Conservation (phyloP, 2,113 vertebrate species). For the Zapus hudsonius region DNA sequence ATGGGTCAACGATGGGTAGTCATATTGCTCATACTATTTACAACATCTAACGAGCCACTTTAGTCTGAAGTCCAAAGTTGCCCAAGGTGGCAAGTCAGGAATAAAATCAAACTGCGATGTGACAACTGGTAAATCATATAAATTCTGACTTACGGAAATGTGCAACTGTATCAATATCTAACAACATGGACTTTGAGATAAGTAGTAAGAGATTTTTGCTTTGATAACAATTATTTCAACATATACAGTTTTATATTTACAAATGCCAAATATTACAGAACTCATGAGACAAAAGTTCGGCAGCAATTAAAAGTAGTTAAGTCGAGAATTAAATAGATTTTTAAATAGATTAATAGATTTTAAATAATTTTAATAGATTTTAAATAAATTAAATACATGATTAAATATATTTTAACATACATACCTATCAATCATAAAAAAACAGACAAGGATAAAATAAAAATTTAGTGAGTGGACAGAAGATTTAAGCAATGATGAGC, state of each 20-base stretch:
- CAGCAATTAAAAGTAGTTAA: neutral
- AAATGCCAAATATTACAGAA: constrained; percentile 7
- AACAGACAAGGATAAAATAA: neutral
- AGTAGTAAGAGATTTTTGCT: neutral
- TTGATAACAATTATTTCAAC: neutral
- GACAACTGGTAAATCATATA: neutral
- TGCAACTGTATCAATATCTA: neutral
- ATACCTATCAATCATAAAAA: constrained; percentile 16
- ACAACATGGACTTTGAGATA: neutral
- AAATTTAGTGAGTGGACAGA: neutral
- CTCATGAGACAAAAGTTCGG: constrained; percentile 1
- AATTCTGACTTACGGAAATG: neutral
- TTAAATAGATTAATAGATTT: too few relatives aligned
- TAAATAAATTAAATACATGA: too few relatives aligned
- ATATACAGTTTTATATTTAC: neutral
- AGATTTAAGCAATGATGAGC: neutral
- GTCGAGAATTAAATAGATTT: too few relatives aligned
- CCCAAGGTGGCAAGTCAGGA: neutral
- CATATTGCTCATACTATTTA: neutral
- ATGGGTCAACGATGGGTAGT: neutral
- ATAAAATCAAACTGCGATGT: constrained; percentile 40
- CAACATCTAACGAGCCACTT: neutral
- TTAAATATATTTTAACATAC: too few relatives aligned
- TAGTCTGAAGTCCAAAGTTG: neutral
- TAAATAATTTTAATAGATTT: too few relatives aligned